Evolutionary conservation across 1,140 invertebrate species (phyloP), one percentile per base, ranked within the genome.

Genomic region (Drosophila fuyamai): DNA sequence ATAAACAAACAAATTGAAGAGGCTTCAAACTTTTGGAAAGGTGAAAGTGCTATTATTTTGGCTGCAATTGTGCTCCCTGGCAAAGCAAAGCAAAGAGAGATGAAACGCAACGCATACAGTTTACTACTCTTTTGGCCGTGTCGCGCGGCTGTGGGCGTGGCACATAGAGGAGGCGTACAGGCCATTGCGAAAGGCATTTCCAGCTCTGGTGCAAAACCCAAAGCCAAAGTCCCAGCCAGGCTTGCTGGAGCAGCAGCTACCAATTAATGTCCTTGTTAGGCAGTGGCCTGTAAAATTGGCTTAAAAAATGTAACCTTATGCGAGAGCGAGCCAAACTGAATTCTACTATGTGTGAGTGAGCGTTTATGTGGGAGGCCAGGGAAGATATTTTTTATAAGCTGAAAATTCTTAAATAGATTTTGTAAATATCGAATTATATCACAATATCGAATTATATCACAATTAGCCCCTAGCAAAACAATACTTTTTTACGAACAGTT

Each of bases 201-300:
- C 32, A 16, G 63, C 12, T 55, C 43, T 71, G 44, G 32, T 44
- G 61, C 27, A 38, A 41, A 47, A 36, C 41, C 68, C 51, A 60
- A 61, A 38, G 54, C 41, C 53, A 36, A 35, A 53, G 43, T 44
- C 54, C 58, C 53, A 32, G 16, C 27, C 47, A 8, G 63, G 41
- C 32, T 35, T 40, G 71, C 62, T 40, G 38, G 36, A 48, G 58
- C 59, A 61, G 56, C 76, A 72, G 82, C 82, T 86, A 90, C 86
- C 88, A 90, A 91, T 90, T 90, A 90, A 90, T 90, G 88, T 86
- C 86, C 86, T 90, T 91, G 86, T 90, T 90, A 91, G 83, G 86
- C 86, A 88, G 35, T 90, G 88, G 88, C 86, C 86, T 90, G 86
- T 88, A 91, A 90, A 90, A 90, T 90, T 90, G 88, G 88, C 88